phyloP scores from a whole-genome alignment of 1,140 invertebrate genomes.

The Macrobrachium rosenbergii region DNA sequence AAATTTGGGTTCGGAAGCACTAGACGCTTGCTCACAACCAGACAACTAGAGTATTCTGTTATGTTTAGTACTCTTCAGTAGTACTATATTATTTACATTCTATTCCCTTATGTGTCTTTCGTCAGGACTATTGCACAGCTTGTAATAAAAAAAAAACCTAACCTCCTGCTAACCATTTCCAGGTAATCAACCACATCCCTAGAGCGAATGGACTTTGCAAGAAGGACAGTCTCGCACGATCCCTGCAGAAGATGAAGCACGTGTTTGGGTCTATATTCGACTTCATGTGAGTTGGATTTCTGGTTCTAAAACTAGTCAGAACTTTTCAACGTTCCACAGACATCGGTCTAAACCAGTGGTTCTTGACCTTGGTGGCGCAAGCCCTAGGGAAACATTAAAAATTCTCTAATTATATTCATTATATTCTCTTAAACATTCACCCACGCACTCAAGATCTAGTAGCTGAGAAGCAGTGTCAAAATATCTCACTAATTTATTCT shows the following conservation, averaged over 20 bases:
- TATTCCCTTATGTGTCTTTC: background rate
- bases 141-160: background rate
- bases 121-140: constrained; percentile 67
- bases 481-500: no score
- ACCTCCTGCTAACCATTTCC: constrained; percentile 29
- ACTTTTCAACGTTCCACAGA: background rate
- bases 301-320: background rate
- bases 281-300: constrained; percentile 76
- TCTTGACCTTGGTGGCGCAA: no score
- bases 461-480: no score
- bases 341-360: no score
- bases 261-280: constrained; percentile 86
- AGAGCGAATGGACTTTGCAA: constrained; percentile 85
- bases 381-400: no score
- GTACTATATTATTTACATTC: background rate
- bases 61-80: no score
- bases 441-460: no score
- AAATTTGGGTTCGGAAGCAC: no score
- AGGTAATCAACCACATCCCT: constrained; percentile 88
- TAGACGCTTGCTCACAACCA: no score
- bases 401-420: no score
- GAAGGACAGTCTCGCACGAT: constrained; percentile 84
- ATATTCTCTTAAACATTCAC: no score
- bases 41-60: no score
- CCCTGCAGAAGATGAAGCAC: constrained; percentile 82